A percentile compares a stretch with the other conserved stretches of the same genome.
Conservation (phyloP, 2,797 vertebrate species). For the Danio choprae region DNA sequence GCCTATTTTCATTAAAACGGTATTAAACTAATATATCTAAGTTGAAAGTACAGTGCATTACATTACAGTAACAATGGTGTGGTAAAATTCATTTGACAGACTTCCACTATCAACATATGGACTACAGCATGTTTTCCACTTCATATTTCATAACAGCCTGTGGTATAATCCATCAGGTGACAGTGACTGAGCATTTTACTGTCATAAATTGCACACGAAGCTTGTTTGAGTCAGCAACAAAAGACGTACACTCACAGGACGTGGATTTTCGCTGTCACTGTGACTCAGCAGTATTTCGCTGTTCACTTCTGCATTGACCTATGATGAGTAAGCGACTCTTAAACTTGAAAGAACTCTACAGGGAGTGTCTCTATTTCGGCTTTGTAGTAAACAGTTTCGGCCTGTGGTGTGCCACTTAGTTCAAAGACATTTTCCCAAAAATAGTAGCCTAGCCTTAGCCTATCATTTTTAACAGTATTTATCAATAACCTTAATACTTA, state of each 20-base stretch:
- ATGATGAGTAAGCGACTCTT: too few species aligned
- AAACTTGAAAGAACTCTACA: background rate
- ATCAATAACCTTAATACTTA: too few species aligned
- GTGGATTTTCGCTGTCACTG: conserved; percentile 27
- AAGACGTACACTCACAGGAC: background rate
- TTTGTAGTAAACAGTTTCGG: background rate
- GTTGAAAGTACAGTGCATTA: too few species aligned
- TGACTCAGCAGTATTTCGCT: conserved; percentile 39
- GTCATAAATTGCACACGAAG: background rate
- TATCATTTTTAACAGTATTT: too few species aligned
- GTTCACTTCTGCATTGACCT: background rate
- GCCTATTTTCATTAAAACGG: background rate
- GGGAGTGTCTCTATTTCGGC: background rate
- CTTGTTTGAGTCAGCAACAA: background rate
- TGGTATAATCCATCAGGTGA: background rate
- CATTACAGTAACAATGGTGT: background rate
- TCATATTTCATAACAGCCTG: background rate
- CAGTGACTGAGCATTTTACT: conserved; percentile 14
- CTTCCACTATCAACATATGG: background rate
- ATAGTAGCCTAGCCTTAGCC: too few species aligned
- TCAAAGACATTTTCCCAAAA: too few species aligned
- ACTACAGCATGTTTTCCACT: background rate
- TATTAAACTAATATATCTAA: background rate
- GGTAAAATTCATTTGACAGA: background rate
- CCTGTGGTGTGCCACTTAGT: background rate